Conservation (phyloP, 1,140 invertebrate species). For the Zaprionus gabonicus region DNA sequence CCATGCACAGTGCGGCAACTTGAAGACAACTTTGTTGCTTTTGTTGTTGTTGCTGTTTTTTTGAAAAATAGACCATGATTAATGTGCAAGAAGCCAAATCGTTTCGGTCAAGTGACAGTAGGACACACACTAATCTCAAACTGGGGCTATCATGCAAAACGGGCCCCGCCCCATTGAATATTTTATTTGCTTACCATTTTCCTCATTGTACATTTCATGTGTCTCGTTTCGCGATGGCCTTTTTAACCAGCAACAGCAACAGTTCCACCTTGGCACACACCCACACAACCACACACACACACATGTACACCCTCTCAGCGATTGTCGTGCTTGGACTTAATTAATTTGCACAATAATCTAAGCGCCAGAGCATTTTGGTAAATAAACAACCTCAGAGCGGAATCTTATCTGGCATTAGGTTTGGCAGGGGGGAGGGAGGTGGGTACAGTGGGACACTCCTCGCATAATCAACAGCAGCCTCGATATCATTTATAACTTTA, state of each 20-base stretch:
- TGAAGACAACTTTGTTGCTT: conserved; percentile 20
- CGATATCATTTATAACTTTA: background rate
- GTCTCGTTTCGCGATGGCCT: background rate
- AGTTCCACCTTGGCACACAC: conserved; percentile 28
- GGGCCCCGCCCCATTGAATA: conserved; percentile 43
- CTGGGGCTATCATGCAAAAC: conserved; percentile 9
- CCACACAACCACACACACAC: background rate
- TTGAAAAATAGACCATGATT: conserved; percentile 34
- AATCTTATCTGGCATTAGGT: conserved; percentile 44
- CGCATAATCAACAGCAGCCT: background rate
- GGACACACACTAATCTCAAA: conserved; percentile 34
- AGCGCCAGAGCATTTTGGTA: conserved; percentile 50
- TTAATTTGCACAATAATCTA: conserved; percentile 75
- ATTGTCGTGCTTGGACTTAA: conserved; percentile 69
- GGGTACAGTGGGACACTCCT: background rate
- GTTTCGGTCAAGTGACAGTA: conserved; percentile 44
- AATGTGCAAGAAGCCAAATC: conserved; percentile 32
- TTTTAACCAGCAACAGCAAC: conserved; percentile 31
- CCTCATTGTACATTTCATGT: background rate
- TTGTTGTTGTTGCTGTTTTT: conserved; percentile 27
- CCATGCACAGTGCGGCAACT: conserved; percentile 45
- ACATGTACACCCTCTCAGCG: background rate
- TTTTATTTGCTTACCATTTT: conserved; percentile 13
- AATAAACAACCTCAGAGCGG: conserved; percentile 44
- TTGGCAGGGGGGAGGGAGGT: no score